Conservation (phyloP, 2,113 vertebrate species). For the Zonotrichia leucophrys region DNA sequence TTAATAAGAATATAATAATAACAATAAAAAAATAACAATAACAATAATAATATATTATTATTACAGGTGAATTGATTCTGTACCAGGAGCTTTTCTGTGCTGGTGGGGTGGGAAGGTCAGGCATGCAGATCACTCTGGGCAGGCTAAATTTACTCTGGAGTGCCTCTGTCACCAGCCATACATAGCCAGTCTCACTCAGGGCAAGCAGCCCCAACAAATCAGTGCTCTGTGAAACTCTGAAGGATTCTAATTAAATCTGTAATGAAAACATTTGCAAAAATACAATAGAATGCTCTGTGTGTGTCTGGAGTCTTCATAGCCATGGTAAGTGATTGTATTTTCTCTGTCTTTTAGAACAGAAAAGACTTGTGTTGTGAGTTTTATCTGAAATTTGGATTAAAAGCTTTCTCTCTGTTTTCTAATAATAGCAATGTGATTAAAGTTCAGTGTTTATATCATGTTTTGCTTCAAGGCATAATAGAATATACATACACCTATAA, state of each 20-base stretch:
- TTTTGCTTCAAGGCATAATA: background rate
- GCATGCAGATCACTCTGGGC: conserved; percentile 41
- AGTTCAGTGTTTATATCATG: background rate
- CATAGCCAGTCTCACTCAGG: conserved; percentile 48
- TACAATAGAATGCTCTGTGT: background rate
- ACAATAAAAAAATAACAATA: too few species aligned
- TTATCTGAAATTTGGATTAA: background rate
- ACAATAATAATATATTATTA: too few species aligned
- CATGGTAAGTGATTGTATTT: conserved; percentile 65
- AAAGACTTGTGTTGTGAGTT: background rate
- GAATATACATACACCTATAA: background rate
- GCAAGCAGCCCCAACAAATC: conserved; percentile 26
- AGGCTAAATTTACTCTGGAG: conserved; percentile 74
- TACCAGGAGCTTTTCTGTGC: background rate
- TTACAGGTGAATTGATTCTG: background rate
- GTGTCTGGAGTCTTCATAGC: background rate
- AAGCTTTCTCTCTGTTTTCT: background rate
- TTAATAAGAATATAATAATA: too few species aligned
- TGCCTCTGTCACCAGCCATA: conserved; percentile 47
- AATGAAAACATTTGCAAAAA: background rate
- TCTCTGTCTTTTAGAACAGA: background rate
- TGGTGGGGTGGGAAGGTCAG: conserved; percentile 41
- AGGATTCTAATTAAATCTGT: conserved; percentile 17
- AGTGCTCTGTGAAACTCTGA: conserved; percentile 30
- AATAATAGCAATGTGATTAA: background rate